Evolutionary conservation across 92 coral and sea anemone species (phyloP), one percentile per base, ranked within the genome.

Genomic region (Micromussa lordhowensis): DNA sequence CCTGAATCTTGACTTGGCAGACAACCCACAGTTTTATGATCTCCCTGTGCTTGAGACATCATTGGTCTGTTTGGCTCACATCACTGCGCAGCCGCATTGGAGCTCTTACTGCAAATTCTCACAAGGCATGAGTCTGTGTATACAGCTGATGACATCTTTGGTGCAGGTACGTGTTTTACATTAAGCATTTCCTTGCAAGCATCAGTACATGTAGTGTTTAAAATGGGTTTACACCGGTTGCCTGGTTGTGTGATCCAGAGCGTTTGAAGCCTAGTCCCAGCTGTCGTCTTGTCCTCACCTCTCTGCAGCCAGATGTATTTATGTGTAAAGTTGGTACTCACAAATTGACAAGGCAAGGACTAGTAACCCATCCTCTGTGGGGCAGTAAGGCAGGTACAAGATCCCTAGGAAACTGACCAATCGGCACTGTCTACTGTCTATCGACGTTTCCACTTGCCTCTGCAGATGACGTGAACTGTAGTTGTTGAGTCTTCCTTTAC

Each of bases 21-120:
- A 97, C 79, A 97, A 96, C 70, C 99, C 99, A 13, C 96, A 96
- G 85, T 97, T 93, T 84, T 97, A 97, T 77, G 99, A 97, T 49
- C 94, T 97, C 13, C 98, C 99, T 29, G 92, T 94, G 83, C 75
- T 97, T 57, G 99, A 97, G 91, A 95, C 96, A 10, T 94, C 99
- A 19, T 83, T 97, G 4, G 95, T 94, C 82, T 97, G 99, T 83
- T 85, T 97, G 73, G 88, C 93, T 26, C 97, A 95, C 51, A 81
- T 97, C 81, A 92, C 97, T 32, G 91, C 98, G 0, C 95, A 95
- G 58, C 90, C 95, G 53, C 88, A 89, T 55, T 97, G 98, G 94
- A 97, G 98, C 81, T 58, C 85, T n/a, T 85, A 90, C 54, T 93
- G 94, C 55, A 95, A 91, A 77, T 76, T 87, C 63, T 91, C 90